Base-by-base conservation (phyloP, 1,140 invertebrate genomes). In the Ceratina japonica region DNA sequence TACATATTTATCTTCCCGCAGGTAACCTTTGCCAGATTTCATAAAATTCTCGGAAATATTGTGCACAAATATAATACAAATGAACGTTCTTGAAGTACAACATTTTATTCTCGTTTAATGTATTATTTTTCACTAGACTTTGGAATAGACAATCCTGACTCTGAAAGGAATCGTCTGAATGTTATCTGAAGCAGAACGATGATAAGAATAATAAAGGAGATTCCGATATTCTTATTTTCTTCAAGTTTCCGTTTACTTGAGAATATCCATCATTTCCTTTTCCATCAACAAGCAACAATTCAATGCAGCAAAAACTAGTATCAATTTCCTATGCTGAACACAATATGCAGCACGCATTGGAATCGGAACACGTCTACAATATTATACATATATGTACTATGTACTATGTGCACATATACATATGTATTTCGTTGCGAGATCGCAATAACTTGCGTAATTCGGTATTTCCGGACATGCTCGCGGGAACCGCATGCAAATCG, bases 401-500 rank as follows among this genome's bases (percentile, higher is more conserved):
- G n/a, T n/a, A n/a, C n/a, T n/a, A n/a, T n/a, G n/a, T n/a, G n/a
- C n/a, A n/a, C n/a, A n/a, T 10, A 59, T 18, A 59, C 37, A 59
- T 10, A 20, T 20, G 56, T 22, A 59, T n/a, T 18, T 20, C 20
- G 20, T 61, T 8, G 69, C 20, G 66, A 51, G 22, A 20, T 59
- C 52, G 13, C 37, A 59, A 61, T 69, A 75, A 75, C 63, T 75
- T 20, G 22, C 22, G 44, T 75, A 69, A 75, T 69, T 75, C 54
- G 54, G 54, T 61, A 68, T 37, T 61, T 70, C 44, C 65, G 12
- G 22, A 44, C 15, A 0, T 37, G 16, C 12, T 37, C 18, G 22
- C 5, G 22, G 3, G 44, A 49, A 70, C n/a, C 18, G 10, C 18
- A 68, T 66, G 37, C 31, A 75, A 68, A 75, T 68, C 31, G 22